Evolutionary conservation across 1,140 invertebrate species (phyloP).

Genomic region (Zaprionus gabonicus): DNA sequence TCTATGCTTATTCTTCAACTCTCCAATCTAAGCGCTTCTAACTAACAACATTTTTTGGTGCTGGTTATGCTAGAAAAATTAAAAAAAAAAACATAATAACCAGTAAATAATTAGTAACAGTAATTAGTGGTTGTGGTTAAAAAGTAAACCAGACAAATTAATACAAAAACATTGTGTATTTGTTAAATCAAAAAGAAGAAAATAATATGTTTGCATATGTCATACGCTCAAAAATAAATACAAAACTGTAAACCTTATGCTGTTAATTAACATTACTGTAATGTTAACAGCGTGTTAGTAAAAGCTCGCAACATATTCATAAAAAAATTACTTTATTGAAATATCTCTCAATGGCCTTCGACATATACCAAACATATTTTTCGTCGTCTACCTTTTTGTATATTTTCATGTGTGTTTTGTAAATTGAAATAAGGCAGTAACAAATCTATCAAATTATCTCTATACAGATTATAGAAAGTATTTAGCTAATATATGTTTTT

Average conservation of each 20-base stretch:
- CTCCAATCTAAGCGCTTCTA: slow-evolving; percentile 74
- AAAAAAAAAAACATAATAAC: slow-evolving; percentile 19
- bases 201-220: slow-evolving; percentile 21
- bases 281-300: not conserved
- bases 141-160: slow-evolving; percentile 24
- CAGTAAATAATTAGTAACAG: slow-evolving; percentile 22
- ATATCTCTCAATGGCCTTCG: slow-evolving; percentile 18
- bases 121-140: slow-evolving; percentile 51
- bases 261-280: not conserved
- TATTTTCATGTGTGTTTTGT: slow-evolving; percentile 32
- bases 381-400: slow-evolving; percentile 18
- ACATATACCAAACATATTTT: slow-evolving; percentile 29
- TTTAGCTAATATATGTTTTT: slow-evolving; percentile 50
- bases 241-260: not conserved
- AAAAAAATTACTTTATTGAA: not conserved
- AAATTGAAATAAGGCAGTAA: slow-evolving; percentile 28
- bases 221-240: not conserved
- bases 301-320: not conserved
- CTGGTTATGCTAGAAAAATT: slow-evolving; percentile 59
- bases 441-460: slow-evolving; percentile 21
- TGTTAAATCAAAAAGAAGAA: slow-evolving; percentile 14
- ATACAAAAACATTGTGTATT: slow-evolving; percentile 27
- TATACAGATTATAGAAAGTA: slow-evolving; percentile 31
- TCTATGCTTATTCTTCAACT: slow-evolving; percentile 41
- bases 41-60: slow-evolving; percentile 60